Evolutionary conservation across 2,113 vertebrate species (phyloP), one percentile per base, ranked within the genome.

Genomic region (Xenotilapia longispinis): DNA sequence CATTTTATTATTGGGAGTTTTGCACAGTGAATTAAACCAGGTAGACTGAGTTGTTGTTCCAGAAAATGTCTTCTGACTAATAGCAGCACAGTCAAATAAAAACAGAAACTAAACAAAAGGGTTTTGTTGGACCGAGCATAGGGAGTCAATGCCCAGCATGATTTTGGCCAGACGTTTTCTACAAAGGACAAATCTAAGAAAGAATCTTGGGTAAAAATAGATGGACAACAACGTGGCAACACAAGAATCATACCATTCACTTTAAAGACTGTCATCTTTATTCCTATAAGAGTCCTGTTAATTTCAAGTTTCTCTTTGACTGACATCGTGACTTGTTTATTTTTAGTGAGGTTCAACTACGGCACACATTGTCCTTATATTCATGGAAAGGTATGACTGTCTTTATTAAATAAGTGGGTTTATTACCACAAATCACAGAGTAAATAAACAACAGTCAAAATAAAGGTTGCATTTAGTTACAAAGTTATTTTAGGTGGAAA

Each of bases 71-170:
- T 2, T 54, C 40, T 83, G 75, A 84, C 45, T 83, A 92, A 82
- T 19, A 13, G 38, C 58, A 23, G 63, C 53, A 4, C 40, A 70
- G 63, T 84, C 89, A 28, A 91, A 84, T 86, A 80, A 68, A 80
- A 86, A 33, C 75, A 86, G 83, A 82, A 80, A 75, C 54, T 36
- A 86, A 60, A 90, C 87, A 92, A 89, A 84, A 81, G 83, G 86
- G 73, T 49, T 89, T 88, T 89, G 88, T 94, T 84, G 80, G 80
- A 88, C 81, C 54, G 90, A 49, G 70, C 83, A 51, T 47, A 75
- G 36, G 36, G 57, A 51, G 89, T 14, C 79, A 47, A 92, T 57
- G 75, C 89, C 87, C 87, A 83, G 70, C 5, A 4, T n/a, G 12
- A 40, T 79, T 78, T 80, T 68, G 81, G 70, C 84, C 89, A 93